Evolutionary conservation across 2,797 vertebrate species (phyloP).

Genomic region (Melanogrammus aeglefinus): DNA sequence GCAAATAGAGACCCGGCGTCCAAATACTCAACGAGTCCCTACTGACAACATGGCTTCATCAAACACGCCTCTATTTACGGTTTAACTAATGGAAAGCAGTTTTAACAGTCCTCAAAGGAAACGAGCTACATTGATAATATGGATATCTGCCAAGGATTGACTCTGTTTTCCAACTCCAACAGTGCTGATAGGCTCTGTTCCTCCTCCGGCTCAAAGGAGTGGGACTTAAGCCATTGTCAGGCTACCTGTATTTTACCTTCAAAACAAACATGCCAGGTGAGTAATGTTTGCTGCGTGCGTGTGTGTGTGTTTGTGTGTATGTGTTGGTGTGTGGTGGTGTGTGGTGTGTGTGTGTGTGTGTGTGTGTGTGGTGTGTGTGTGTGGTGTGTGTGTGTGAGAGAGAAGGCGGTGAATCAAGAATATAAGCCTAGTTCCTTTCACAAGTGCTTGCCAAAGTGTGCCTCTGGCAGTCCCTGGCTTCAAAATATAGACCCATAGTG

Average conservation of each 20-base stretch:
- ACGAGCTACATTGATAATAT: background rate
- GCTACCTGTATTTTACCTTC: background rate
- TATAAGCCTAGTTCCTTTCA: slow-evolving; percentile 18
- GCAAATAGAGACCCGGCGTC: background rate
- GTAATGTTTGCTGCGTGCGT: background rate
- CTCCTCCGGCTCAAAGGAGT: background rate
- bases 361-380: too few species aligned
- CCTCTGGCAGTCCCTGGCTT: background rate
- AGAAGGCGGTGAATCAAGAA: background rate
- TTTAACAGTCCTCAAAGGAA: background rate
- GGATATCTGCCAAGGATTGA: background rate
- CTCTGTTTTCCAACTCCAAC: background rate
- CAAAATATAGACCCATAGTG: background rate
- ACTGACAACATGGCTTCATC: background rate
- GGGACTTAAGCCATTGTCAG: background rate
- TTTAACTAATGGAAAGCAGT: background rate
- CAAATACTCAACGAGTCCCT: background rate
- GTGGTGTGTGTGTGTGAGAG: background rate
- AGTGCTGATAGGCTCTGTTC: background rate
- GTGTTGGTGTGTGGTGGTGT: too few species aligned
- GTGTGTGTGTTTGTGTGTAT: too few species aligned
- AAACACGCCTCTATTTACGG: background rate
- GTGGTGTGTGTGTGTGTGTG: too few species aligned
- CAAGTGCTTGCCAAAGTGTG: background rate
- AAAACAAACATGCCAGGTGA: slow-evolving; percentile 1